Base-by-base conservation (phyloP, 1,140 invertebrate genomes). In the Thaumatotibia leucotreta region DNA sequence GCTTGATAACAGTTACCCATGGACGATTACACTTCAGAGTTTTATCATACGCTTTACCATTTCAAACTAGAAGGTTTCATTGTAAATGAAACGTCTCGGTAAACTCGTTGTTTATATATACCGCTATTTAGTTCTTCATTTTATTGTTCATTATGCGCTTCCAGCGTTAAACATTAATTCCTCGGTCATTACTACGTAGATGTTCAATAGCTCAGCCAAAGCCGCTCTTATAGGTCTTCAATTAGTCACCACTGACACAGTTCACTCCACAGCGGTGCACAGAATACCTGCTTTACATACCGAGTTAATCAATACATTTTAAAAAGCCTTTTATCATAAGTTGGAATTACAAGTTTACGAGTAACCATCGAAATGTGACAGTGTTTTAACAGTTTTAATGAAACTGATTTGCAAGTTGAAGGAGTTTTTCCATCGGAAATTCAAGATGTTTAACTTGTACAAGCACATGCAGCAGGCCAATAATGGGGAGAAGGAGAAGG, bases 381-480 rank as follows among this genome's bases (percentile, higher is more conserved):
- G 14, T 45, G 39, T 45, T 17, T 20, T n/a, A n/a, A n/a, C n/a
- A 45, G 17, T 45, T 20, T 64, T 68, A 63, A 82, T 82, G 80
- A 75, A 62, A 82, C 62, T 70, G 49, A 66, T 82, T 11, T 11
- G 54, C 9, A 69, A 70, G n/a, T 65, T 80, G 3, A 78, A 64
- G 64, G 33, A 24, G 61, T 75, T 62, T 69, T 22, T 76, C 27
- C 20, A 58, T 61, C 65, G 63, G 27, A 71, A 73, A 65, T 63
- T 67, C 9, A 92, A 91, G 32, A 96, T 96, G 95, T 95, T 96
- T 74, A 96, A 96, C 73, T 89, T 96, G 20, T 96, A 96, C 82
- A 94, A 95, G 76, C 94, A 92, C 64, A 93, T 95, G 74, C 94
- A 94, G 69, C 92, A 94, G 71, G 92, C 92, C 50, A 92, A 93